A percentile compares a stretch with the other conserved stretches of the same genome.
These are phyloP conservation scores for Chroicocephalus ridibundus DNA, from an alignment of 2,113 vertebrate species.

Conservation along the genomic window DNA sequence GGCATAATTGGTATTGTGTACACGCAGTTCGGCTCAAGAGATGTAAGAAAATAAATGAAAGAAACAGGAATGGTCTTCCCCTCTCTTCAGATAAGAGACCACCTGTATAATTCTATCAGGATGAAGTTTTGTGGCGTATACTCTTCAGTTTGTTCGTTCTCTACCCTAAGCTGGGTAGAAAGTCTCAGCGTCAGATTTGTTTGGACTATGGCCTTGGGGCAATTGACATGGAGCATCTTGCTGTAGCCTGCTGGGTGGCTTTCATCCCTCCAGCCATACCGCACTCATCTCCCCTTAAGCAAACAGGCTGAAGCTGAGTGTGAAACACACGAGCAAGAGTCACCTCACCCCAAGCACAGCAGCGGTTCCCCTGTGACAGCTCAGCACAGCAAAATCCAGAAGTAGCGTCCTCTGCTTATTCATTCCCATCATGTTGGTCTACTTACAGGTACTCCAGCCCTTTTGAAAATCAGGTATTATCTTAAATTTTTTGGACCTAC, in stretches of 20 bases:
- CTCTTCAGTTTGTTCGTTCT: background rate
- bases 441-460: background rate
- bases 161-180: background rate
- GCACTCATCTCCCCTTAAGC: background rate
- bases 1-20: background rate
- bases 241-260: background rate
- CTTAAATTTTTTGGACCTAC: background rate
- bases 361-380: accelerated
- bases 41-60: background rate
- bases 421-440: background rate
- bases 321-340: accelerated
- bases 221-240: background rate
- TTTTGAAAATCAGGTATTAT: background rate
- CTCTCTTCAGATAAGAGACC: background rate
- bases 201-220: background rate
- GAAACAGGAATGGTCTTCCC: background rate
- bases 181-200: background rate
- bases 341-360: background rate
- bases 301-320: background rate
- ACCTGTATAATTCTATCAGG: background rate
- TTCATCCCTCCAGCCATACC: background rate
- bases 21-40: background rate
- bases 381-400: background rate
- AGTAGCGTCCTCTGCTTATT: background rate
- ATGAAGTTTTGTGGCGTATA: background rate